Percentiles rank a stretch among this genome's conserved stretches.
phyloP scores from a whole-genome alignment of 30 jellyfish, hydroid and myxozoan genomes.

The Chironex yamaguchii region DNA sequence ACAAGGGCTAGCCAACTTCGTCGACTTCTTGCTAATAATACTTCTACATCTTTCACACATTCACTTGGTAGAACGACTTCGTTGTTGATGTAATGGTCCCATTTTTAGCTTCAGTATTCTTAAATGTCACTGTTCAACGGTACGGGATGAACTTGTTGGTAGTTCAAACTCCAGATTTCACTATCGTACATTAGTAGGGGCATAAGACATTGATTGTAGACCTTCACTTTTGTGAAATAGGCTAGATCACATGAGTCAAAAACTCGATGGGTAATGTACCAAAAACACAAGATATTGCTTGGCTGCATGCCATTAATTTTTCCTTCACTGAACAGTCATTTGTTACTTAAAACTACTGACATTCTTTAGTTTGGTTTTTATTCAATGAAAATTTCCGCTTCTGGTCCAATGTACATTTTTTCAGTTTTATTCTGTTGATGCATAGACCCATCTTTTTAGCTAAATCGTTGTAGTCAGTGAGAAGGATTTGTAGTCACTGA shows the following conservation, averaged over 20 bases:
- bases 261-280: too few species aligned
- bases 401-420: constrained; percentile 37
- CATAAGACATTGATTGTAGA: not conserved
- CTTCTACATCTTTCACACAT: not conserved
- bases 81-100: not conserved
- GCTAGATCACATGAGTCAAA: not conserved
- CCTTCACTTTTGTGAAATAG: not conserved
- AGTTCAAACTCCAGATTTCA: too few species aligned
- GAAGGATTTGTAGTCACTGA: constrained; percentile 34
- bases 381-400: constrained; percentile 10
- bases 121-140: too few species aligned
- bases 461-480: constrained; percentile 29
- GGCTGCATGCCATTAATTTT: not conserved
- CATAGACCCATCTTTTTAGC: constrained; percentile 55
- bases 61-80: not conserved
- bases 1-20: not conserved
- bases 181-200: not conserved
- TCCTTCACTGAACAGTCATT: not conserved
- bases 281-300: not conserved
- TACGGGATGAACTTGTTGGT: too few species aligned
- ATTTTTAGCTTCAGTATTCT: too few species aligned
- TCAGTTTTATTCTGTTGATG: constrained; percentile 21
- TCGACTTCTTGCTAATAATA: not conserved
- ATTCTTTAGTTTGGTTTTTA: not conserved
- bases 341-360: not conserved